phyloP scores from a whole-genome alignment of 30 jellyfish, hydroid and myxozoan species.

The Hydractinia echinata region DNA sequence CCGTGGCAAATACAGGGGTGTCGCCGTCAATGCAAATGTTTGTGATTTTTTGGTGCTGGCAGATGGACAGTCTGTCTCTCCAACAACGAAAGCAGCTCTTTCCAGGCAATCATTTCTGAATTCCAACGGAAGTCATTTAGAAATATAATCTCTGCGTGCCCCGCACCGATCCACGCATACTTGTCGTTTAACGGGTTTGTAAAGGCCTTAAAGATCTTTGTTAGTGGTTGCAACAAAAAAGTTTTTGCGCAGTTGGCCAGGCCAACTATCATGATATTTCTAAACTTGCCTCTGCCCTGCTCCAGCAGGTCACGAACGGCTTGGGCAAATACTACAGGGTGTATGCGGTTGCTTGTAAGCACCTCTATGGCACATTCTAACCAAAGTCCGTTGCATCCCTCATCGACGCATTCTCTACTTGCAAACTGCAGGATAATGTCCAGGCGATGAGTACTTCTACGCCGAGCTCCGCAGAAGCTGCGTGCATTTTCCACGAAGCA shows the following conservation, averaged over 20 bases:
- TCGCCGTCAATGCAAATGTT: slow-evolving; percentile 38
- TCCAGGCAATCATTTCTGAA: slow-evolving; percentile 37
- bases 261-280: slow-evolving; percentile 34
- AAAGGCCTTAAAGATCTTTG: slow-evolving; percentile 4
- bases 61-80: slow-evolving; percentile 48
- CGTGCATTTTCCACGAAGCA: neutral
- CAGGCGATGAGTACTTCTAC: neutral
- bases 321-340: slow-evolving; percentile 37
- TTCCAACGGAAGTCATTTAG: slow-evolving; percentile 52
- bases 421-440: neutral
- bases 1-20: slow-evolving; percentile 42
- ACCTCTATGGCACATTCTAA: slow-evolving; percentile 47
- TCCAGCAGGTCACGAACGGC: slow-evolving; percentile 44
- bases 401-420: neutral
- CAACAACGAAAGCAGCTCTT: slow-evolving; percentile 28
- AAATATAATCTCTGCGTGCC: slow-evolving; percentile 35
- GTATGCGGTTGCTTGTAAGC: slow-evolving; percentile 25
- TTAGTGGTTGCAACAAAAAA: slow-evolving; percentile 36
- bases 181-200: slow-evolving; percentile 39
- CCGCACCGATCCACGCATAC: slow-evolving; percentile 46
- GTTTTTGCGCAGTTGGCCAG: slow-evolving; percentile 40
- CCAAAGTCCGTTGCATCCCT: slow-evolving; percentile 43
- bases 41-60: slow-evolving; percentile 51
- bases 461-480: neutral
- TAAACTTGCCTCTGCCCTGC: slow-evolving; percentile 38